Conservation (phyloP, 2,888 invertebrate genomes). For the Acheta domesticus region DNA sequence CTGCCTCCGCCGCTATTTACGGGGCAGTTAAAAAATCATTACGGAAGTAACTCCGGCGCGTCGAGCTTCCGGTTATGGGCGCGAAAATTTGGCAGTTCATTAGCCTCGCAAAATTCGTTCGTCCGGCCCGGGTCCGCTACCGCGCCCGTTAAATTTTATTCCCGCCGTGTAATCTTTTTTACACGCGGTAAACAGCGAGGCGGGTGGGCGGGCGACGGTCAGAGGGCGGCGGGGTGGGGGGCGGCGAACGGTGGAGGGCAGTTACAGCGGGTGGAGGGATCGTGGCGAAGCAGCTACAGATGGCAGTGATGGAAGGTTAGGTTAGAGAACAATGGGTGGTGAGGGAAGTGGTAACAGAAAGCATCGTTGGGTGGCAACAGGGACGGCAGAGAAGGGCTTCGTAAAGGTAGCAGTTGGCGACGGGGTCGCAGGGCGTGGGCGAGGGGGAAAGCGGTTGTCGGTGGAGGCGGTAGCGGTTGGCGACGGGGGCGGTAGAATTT, state of each 20-base stretch:
- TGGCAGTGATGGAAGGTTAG: too few relatives aligned
- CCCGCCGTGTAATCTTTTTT: not conserved
- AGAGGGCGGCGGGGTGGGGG: not conserved
- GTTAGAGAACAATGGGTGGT: too few relatives aligned
- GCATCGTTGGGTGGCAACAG: too few relatives aligned
- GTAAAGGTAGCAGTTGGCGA: too few relatives aligned
- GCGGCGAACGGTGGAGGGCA: not conserved
- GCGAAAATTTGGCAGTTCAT: slow-evolving; percentile 18
- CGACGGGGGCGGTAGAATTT: not conserved
- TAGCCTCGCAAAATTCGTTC: not conserved
- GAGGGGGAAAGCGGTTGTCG: too few relatives aligned
- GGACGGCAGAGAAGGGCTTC: too few relatives aligned
- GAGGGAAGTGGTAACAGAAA: too few relatives aligned
- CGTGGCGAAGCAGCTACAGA: too few relatives aligned
- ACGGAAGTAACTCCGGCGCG: not conserved
- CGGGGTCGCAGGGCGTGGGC: too few relatives aligned
- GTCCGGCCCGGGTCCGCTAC: not conserved
- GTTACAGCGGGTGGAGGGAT: too few relatives aligned
- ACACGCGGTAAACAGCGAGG: not conserved
- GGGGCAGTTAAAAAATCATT: slow-evolving; percentile 10
- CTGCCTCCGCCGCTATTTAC: not conserved
- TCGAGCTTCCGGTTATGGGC: slow-evolving; percentile 18
- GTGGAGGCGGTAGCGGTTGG: not conserved
- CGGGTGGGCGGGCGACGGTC: not conserved
- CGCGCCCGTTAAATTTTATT: not conserved